Evolutionary conservation across 2,113 vertebrate species (phyloP).

Genomic region (Tragelaphus scriptus): DNA sequence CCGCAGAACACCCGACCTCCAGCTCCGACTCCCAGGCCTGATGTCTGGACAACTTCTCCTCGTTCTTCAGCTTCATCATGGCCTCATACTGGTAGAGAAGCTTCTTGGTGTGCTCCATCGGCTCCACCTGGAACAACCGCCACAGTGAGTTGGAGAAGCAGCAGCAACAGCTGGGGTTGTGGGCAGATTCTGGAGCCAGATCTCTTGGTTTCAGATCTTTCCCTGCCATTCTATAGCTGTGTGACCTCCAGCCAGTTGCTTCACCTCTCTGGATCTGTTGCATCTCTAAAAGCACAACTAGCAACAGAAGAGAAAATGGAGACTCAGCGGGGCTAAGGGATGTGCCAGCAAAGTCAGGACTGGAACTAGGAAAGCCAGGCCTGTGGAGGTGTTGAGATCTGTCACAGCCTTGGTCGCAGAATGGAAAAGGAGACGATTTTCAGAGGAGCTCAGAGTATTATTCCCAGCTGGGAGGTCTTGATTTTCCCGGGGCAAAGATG

Average conservation of each 20-base stretch:
- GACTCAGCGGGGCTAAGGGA: background rate
- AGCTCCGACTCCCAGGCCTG: constrained; percentile 78
- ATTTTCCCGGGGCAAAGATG: background rate
- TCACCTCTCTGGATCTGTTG: background rate
- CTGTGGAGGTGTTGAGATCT: background rate
- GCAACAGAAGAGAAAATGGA: background rate
- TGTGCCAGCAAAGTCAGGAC: background rate
- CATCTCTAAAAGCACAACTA: background rate
- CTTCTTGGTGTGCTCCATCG: constrained; percentile 71
- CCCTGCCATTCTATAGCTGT: background rate
- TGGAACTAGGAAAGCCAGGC: background rate
- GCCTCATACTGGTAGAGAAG: constrained; percentile 77
- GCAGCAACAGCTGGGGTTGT: fast-evolving
- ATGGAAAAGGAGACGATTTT: background rate
- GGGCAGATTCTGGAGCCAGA: background rate
- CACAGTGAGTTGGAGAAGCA: background rate
- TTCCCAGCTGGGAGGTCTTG: background rate
- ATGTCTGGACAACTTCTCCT: constrained; percentile 74
- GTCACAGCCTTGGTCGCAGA: too few relatives aligned
- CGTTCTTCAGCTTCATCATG: constrained; percentile 77
- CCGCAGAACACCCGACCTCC: constrained; percentile 78
- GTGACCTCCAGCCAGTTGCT: background rate
- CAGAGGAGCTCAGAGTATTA: background rate
- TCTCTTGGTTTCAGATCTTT: background rate
- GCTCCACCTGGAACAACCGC: constrained; percentile 80